These are phyloP conservation scores for Seira musarum DNA, from an alignment of 2,888 invertebrate genomes.

Conservation along the genomic window DNA sequence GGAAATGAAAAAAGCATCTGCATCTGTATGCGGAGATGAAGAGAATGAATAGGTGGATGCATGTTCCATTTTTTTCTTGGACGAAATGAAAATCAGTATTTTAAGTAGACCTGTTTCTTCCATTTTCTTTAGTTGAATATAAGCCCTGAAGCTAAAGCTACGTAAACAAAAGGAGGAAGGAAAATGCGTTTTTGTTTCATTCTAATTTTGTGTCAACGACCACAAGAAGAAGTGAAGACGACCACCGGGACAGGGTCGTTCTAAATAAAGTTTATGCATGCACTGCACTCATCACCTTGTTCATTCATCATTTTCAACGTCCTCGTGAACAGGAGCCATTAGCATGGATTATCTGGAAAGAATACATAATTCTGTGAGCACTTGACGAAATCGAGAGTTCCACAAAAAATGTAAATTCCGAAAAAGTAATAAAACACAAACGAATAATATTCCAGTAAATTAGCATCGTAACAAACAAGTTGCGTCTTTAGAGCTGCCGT, in stretches of 20 bases:
- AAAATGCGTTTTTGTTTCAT: background rate
- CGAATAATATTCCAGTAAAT: too few species aligned
- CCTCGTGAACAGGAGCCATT: too few species aligned
- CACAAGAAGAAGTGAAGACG: slow-evolving; percentile 20
- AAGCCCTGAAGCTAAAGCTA: background rate
- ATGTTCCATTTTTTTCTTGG: slow-evolving; percentile 42
- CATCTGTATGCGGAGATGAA: background rate
- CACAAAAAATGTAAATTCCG: too few species aligned
- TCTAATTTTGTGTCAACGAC: slow-evolving; percentile 44
- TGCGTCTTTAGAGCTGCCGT: too few species aligned
- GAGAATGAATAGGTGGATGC: slow-evolving; percentile 29
- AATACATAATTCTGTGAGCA: too few species aligned
- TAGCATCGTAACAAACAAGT: too few species aligned
- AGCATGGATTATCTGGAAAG: too few species aligned
- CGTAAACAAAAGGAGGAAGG: background rate
- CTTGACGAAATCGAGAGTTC: too few species aligned
- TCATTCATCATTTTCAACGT: slow-evolving; percentile 52
- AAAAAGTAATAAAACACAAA: too few species aligned
- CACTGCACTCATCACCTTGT: slow-evolving; percentile 37
- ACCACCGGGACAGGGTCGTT: slow-evolving; percentile 19
- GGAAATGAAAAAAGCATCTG: slow-evolving; percentile 35
- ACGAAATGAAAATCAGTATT: background rate
- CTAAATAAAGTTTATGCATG: background rate
- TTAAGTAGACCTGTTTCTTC: background rate
- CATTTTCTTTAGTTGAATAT: background rate